Evolutionary conservation across 2,113 vertebrate species (phyloP).

Genomic region (Macaca fascicularis): T2T-MFA8v1.1 NC_088377.1:147346501-147347000

Average conservation of each 20-base stretch:
- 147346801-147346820: slow-evolving; percentile 59
- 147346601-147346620: not conserved
- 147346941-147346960: slow-evolving; percentile 51
- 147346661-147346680: not conserved
- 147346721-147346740: slow-evolving; percentile 38
- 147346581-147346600: not conserved
- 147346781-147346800: slow-evolving; percentile 63
- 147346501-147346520: not conserved
- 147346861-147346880: slow-evolving; percentile 70
- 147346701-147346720: not conserved
- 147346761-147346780: slow-evolving; percentile 38
- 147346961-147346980: not conserved
- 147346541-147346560: not conserved
- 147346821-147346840: slow-evolving; percentile 66
- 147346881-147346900: slow-evolving; percentile 72
- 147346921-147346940: slow-evolving; percentile 55
- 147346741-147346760: slow-evolving; percentile 61
- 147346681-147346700: not conserved
- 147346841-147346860: slow-evolving; percentile 64
- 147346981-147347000: slow-evolving; percentile 41
- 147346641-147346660: not conserved
- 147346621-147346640: not conserved
- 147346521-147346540: not conserved
- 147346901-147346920: slow-evolving; percentile 77
- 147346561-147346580: not conserved